phyloP scores from a whole-genome alignment of 2,113 vertebrate species.

The Strigops habroptila region DNA sequence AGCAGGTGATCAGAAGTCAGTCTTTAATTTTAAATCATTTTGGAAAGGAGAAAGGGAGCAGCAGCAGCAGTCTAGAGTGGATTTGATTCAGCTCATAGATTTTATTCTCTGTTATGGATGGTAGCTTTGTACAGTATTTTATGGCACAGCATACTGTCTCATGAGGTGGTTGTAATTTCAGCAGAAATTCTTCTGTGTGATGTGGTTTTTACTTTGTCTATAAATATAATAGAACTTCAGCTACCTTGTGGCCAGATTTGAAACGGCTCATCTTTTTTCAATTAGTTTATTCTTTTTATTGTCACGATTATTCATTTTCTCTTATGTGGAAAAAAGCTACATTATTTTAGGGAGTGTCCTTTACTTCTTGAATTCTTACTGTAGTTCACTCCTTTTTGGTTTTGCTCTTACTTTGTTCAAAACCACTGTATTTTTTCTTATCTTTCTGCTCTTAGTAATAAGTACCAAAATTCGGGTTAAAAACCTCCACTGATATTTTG shows the following conservation, averaged over 20 bases:
- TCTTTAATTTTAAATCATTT: neutral
- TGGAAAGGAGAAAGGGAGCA: neutral
- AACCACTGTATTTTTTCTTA: neutral
- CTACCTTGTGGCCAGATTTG: slow-evolving; percentile 30
- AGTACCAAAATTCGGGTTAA: neutral
- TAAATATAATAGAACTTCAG: slow-evolving; percentile 59
- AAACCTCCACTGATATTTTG: neutral
- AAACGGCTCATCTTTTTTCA: slow-evolving; percentile 46
- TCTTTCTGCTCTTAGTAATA: neutral
- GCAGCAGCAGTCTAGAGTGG: neutral
- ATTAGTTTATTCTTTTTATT: slow-evolving; percentile 55
- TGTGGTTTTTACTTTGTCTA: slow-evolving; percentile 65
- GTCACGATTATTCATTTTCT: slow-evolving; percentile 32
- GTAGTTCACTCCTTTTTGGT: neutral
- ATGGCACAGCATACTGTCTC: slow-evolving; percentile 37
- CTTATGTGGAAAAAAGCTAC: neutral
- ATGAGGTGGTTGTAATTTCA: slow-evolving; percentile 57
- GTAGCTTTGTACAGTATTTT: slow-evolving; percentile 26
- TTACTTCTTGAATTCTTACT: neutral
- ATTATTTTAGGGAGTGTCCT: neutral
- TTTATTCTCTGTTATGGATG: slow-evolving; percentile 19
- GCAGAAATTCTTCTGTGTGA: slow-evolving; percentile 54
- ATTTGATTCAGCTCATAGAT: slow-evolving; percentile 2
- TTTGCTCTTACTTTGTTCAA: neutral
- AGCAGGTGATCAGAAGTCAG: neutral